Evolutionary conservation across 2,113 vertebrate genomes (phyloP).

Genomic region (Numida meleagris): DNA sequence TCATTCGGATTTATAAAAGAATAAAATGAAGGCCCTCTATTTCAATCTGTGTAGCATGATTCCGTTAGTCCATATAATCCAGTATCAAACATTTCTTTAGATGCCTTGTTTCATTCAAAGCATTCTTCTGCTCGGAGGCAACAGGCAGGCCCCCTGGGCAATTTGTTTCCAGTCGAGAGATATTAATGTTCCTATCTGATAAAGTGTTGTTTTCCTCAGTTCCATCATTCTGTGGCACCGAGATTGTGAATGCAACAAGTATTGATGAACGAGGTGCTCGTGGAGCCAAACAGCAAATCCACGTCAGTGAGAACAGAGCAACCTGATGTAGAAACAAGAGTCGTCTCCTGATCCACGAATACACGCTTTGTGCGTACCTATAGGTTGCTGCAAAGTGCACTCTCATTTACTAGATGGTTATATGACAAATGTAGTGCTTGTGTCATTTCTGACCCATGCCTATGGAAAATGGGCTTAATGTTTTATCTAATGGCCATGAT

Average conservation of each 20-base stretch:
- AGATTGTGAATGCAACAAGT: constrained; percentile 11
- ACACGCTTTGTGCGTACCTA: background rate
- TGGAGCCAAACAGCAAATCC: background rate
- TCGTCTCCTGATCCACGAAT: background rate
- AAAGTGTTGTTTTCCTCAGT: constrained; percentile 34
- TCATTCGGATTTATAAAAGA: background rate
- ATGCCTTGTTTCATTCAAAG: background rate
- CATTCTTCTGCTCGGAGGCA: constrained; percentile 19
- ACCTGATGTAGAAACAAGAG: background rate
- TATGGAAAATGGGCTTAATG: constrained; percentile 6
- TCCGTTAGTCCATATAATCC: constrained; percentile 32
- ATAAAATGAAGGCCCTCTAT: background rate
- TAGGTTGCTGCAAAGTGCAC: background rate
- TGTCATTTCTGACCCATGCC: background rate
- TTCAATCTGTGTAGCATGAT: background rate
- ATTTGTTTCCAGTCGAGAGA: constrained; percentile 43
- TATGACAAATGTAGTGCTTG: background rate
- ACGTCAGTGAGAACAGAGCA: background rate
- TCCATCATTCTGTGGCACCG: constrained; percentile 9
- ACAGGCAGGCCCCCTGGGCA: constrained; percentile 22
- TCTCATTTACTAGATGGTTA: background rate
- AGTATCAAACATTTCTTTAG: constrained; percentile 25
- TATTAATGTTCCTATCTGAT: constrained; percentile 40
- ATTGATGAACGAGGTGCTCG: background rate
- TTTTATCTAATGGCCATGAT: background rate